These are phyloP conservation scores for Apis cerana DNA, from an alignment of 1,140 invertebrate species.

Conservation along the genomic window DNA sequence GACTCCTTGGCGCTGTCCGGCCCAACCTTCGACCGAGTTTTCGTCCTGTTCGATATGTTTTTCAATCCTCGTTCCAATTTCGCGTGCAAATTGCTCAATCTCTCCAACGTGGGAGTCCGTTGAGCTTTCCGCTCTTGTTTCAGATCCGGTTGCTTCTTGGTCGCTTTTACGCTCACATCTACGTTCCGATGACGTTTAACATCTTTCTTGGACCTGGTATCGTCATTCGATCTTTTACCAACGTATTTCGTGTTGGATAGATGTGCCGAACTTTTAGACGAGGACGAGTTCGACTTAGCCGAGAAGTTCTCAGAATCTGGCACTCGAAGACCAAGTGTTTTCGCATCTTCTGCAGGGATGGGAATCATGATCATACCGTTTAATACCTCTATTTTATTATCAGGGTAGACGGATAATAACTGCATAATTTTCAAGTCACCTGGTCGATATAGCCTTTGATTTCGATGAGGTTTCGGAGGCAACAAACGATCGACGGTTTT, in stretches of 20 bases:
- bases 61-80: slow-evolving; percentile 45
- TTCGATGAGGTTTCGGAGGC: not conserved
- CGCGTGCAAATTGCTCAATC: slow-evolving; percentile 42
- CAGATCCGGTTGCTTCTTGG: not conserved
- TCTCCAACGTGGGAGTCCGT: slow-evolving; percentile 1
- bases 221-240: not conserved
- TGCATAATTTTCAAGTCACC: slow-evolving; percentile 14
- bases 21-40: not conserved
- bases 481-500: not conserved
- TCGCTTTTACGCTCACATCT: not conserved
- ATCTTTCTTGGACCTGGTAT: not conserved
- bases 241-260: not conserved
- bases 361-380: slow-evolving; percentile 33
- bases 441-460: slow-evolving; percentile 24
- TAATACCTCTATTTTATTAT: not conserved
- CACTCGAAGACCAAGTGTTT: not conserved
- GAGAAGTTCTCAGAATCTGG: not conserved
- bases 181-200: not conserved
- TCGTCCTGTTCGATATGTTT: slow-evolving; percentile 29
- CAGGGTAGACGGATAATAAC: not conserved
- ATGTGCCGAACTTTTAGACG: not conserved
- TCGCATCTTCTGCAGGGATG: slow-evolving; percentile 29
- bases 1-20: not conserved
- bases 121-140: not conserved
- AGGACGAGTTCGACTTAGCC: not conserved